Base-by-base conservation (phyloP, 2,888 invertebrate species). In the Pterostichus madidus region DNA sequence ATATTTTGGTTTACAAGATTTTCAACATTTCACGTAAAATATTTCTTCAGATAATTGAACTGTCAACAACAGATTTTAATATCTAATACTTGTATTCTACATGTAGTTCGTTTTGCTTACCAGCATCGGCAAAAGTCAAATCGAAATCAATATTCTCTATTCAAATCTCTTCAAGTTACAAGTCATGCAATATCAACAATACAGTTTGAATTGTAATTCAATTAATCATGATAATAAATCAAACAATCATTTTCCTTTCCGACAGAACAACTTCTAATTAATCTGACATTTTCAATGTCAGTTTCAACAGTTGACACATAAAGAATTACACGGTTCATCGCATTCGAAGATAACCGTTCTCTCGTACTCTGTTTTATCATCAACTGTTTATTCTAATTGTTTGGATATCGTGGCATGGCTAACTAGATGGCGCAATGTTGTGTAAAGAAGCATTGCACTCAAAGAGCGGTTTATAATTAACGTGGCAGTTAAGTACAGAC, bases 401-500 rank as follows among this genome's bases (percentile, higher is more conserved):
- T 64, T 64, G 32, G 32, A n/a, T 35, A 32, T 35, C 64, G 0
- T 32, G 24, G 3, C 24, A 49, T 39, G 39, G 49, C 49, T 1
- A 11, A n/a, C n/a, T 49, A n/a, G 49, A 49, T 13, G 49, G 49
- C 2, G 49, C 49, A 49, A 49, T 49, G 24, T 24, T 24, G 24
- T 24, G 49, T 49, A 49, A 49, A 11, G 49, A 49, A 49, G 31
- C 31, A 8, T 24, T 59, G 24, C 59, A 31, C 32, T 32, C 32
- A 31, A 32, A 64, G 10, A 10, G 64, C n/a, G 6, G 64, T 64
- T 64, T 64, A 64, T 64, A 71, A 71, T 71, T 15, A 71, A 71
- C 68, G 44, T 71, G 1, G 44, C 44, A 71, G 39, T 71, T 71
- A 71, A 44, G 3, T 71, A 2, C 44, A 35, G 64, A 31, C 2